A percentile compares a stretch with the other conserved stretches of the same genome.
phyloP scores from a whole-genome alignment of 1,140 invertebrate species.

The Orchestia grillus region DNA sequence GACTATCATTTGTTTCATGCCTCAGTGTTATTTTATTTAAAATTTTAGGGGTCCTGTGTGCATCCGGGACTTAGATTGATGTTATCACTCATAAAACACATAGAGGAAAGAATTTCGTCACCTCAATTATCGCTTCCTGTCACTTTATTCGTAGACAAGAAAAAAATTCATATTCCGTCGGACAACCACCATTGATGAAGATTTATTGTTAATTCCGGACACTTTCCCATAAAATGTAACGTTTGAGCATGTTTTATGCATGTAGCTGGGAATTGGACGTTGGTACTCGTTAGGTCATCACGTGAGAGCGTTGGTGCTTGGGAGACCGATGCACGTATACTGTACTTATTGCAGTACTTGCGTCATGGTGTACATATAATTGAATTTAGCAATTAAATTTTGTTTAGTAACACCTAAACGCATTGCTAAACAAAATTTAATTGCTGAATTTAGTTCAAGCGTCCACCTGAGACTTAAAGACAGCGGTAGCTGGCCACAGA shows the following conservation, averaged over 20 bases:
- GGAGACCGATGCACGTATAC: background rate
- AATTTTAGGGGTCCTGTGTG: background rate
- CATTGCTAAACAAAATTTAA: background rate
- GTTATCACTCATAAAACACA: background rate
- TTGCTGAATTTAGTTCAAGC: background rate
- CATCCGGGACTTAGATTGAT: background rate
- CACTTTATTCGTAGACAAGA: background rate
- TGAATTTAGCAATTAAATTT: background rate
- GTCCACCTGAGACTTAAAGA: background rate
- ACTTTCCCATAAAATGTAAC: background rate
- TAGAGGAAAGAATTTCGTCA: background rate
- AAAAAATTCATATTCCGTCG: background rate
- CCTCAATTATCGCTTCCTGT: background rate
- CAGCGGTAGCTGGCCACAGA: background rate
- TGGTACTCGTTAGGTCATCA: background rate
- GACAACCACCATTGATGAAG: too few species aligned
- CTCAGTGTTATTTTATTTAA: background rate
- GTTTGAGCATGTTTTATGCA: background rate
- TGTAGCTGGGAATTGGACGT: too few species aligned
- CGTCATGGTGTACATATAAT: background rate
- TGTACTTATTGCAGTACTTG: background rate
- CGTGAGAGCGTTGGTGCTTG: background rate
- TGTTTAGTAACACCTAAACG: too few species aligned
- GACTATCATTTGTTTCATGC: background rate
- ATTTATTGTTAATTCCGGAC: too few species aligned